A percentile compares a stretch with the other conserved stretches of the same genome.
phyloP scores from a whole-genome alignment of 2,888 invertebrate species.

The Caenorhabditis japonica region DNA sequence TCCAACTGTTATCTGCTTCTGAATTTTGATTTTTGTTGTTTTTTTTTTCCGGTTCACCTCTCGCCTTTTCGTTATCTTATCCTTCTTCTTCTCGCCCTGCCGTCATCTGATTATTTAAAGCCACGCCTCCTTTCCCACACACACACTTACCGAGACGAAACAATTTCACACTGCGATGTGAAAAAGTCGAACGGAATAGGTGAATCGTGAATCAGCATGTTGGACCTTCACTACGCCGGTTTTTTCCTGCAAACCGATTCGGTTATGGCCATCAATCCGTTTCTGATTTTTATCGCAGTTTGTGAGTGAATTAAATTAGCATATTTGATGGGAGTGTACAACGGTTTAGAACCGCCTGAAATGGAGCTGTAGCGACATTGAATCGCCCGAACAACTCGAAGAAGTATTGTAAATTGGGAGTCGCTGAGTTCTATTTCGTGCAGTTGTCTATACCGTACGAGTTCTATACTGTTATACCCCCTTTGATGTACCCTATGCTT shows the following conservation, averaged over 20 bases:
- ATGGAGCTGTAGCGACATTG: too few species aligned
- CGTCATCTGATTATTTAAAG: background rate
- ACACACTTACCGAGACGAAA: slow-evolving; percentile 17
- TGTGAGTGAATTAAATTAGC: slow-evolving; percentile 31
- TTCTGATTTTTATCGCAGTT: slow-evolving; percentile 43
- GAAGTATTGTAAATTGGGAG: too few species aligned
- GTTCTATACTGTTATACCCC: too few species aligned
- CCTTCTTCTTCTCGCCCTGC: background rate
- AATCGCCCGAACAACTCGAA: too few species aligned
- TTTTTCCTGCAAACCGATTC: slow-evolving; percentile 30
- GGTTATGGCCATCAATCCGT: slow-evolving; percentile 47
- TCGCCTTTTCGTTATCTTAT: background rate
- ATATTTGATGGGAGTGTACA: too few species aligned
- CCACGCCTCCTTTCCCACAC: slow-evolving; percentile 7
- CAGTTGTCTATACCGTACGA: background rate
- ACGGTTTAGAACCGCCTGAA: too few species aligned
- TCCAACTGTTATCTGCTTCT: too few species aligned
- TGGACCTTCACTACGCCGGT: slow-evolving; percentile 38
- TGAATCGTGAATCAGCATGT: slow-evolving; percentile 5
- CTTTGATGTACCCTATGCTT: too few species aligned
- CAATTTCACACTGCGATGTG: slow-evolving; percentile 42
- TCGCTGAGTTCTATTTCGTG: too few species aligned
- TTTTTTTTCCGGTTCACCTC: slow-evolving; percentile 17
- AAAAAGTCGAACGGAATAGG: slow-evolving; percentile 19
- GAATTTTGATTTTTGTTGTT: slow-evolving; percentile 1